Conservation (phyloP, 2,888 invertebrate species). For the Pammene aurita region DNA sequence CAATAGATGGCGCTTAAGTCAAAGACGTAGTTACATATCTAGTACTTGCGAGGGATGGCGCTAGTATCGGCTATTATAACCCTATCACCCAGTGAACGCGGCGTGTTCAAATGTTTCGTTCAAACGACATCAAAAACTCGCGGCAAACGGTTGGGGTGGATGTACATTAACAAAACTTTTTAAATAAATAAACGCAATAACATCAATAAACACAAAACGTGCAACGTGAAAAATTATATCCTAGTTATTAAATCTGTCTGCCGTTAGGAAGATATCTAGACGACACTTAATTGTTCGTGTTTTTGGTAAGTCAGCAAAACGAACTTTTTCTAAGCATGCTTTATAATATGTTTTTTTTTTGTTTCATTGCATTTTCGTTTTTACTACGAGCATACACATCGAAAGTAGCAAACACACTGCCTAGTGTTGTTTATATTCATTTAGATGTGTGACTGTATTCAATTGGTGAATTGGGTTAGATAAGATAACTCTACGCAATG, state of each 20-base stretch:
- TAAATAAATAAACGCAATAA: slow-evolving; percentile 22
- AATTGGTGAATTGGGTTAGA: slow-evolving; percentile 55
- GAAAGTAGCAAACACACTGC: background rate
- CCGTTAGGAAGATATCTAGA: background rate
- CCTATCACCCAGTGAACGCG: slow-evolving; percentile 52
- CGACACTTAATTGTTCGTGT: slow-evolving; percentile 1
- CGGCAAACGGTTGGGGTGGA: slow-evolving; percentile 62
- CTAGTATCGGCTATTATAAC: slow-evolving; percentile 44
- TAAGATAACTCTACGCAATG: slow-evolving; percentile 45
- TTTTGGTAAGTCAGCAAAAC: slow-evolving; percentile 2
- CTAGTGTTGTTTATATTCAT: slow-evolving; percentile 23
- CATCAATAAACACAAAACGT: slow-evolving; percentile 34
- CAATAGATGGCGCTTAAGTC: slow-evolving; percentile 38
- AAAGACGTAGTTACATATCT: background rate
- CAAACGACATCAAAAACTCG: slow-evolving; percentile 77
- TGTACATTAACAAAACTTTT: slow-evolving; percentile 42
- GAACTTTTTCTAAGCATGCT: background rate
- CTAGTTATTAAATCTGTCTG: slow-evolving; percentile 4
- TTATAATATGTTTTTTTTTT: background rate
- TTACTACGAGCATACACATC: no score
- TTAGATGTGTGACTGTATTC: slow-evolving; percentile 34
- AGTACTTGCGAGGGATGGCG: slow-evolving; percentile 53
- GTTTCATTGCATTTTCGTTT: background rate
- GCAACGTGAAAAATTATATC: slow-evolving; percentile 16
- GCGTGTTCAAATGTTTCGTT: slow-evolving; percentile 71